These are phyloP conservation scores for Varecia variegata DNA, from an alignment of 2,797 vertebrate species.

Conservation along the genomic window DNA sequence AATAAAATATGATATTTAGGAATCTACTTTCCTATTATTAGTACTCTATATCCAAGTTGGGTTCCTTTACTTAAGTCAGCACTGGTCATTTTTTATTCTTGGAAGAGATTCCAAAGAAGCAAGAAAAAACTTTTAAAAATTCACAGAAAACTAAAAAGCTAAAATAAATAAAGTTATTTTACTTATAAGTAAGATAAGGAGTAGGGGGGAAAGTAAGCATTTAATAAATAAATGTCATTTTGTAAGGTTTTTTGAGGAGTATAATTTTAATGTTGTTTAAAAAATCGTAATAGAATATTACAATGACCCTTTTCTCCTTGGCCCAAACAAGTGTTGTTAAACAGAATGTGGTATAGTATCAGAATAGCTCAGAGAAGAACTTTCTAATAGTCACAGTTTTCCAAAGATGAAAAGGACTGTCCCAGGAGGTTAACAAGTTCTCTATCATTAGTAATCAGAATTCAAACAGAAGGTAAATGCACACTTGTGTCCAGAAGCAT, in stretches of 20 bases:
- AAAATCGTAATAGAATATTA: conserved; percentile 32
- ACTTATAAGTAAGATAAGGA: conserved; percentile 18
- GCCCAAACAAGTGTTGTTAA: background rate
- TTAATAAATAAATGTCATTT: conserved; percentile 15
- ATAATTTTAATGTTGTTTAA: conserved; percentile 13
- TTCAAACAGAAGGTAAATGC: conserved; percentile 9
- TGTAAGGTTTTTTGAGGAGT: background rate
- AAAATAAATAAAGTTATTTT: conserved; percentile 16
- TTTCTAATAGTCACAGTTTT: background rate
- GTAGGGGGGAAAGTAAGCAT: background rate
- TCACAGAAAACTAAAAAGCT: conserved; percentile 25
- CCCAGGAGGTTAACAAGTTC: background rate
- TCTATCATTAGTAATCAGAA: conserved; percentile 27
- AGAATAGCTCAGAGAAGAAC: conserved; percentile 26
- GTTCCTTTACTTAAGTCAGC: background rate
- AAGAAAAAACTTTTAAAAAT: background rate
- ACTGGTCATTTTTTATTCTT: conserved; percentile 11
- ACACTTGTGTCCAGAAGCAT: conserved; percentile 14
- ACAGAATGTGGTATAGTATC: background rate
- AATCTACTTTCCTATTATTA: background rate
- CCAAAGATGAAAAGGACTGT: background rate
- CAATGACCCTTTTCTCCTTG: conserved; percentile 19
- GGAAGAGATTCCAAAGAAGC: conserved; percentile 19
- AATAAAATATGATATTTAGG: background rate
- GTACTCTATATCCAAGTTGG: background rate